phyloP scores from a whole-genome alignment of 2,113 vertebrate genomes.

The Neomonachus schauinslandi region DNA sequence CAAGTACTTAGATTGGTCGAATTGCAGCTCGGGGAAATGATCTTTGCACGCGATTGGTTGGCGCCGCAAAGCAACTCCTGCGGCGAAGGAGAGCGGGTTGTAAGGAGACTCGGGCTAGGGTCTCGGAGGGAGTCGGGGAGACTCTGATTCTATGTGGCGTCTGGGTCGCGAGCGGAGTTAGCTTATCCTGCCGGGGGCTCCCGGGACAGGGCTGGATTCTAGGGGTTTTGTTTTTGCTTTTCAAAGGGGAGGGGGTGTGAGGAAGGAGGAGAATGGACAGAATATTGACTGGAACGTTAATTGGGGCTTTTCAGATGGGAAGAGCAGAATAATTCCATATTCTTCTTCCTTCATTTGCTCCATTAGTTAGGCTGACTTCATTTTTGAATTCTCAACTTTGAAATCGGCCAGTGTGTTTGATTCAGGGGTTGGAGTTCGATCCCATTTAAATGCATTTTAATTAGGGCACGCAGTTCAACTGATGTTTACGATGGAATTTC shows the following conservation, averaged over 20 bases:
- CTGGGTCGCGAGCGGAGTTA: fast-evolving
- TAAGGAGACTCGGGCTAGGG: neutral
- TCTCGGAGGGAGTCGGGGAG: neutral
- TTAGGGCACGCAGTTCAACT: neutral
- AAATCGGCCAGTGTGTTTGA: neutral
- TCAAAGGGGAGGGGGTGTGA: neutral
- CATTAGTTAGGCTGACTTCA: neutral
- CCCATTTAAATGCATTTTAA: neutral
- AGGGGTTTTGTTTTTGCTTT: neutral
- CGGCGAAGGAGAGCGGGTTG: fast-evolving
- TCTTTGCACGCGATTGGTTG: conserved; percentile 85
- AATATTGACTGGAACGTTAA: neutral
- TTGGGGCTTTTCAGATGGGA: neutral
- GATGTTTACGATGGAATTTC: conserved; percentile 53
- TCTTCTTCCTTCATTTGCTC: neutral
- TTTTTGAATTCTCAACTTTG: neutral
- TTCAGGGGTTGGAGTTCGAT: neutral
- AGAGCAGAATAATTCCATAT: neutral
- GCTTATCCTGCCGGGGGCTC: fast-evolving
- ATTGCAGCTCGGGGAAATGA: neutral
- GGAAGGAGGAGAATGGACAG: neutral
- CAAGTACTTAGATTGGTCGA: conserved; percentile 86
- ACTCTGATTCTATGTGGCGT: fast-evolving
- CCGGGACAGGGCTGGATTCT: neutral
- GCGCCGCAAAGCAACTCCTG: fast-evolving